Conservation (phyloP, 2,797 vertebrate species). For the Sebastes cheni region DNA sequence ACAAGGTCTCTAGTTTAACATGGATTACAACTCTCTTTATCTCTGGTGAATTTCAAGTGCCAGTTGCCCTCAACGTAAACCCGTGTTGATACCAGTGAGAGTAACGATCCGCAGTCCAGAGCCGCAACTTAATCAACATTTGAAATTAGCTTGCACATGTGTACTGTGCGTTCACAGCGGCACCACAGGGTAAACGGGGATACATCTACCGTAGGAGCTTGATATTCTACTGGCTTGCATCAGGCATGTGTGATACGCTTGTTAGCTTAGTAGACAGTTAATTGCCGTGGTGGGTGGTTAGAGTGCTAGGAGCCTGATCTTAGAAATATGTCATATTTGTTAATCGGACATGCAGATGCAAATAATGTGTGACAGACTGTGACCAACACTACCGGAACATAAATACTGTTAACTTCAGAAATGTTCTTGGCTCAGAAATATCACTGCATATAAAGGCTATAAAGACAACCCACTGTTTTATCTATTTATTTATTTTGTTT, state of each 20-base stretch:
- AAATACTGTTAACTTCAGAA: conserved; percentile 79
- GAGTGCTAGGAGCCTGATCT: conserved; percentile 81
- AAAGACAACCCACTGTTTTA: conserved; percentile 78
- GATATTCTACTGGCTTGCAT: conserved; percentile 78
- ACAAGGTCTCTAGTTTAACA: conserved; percentile 29
- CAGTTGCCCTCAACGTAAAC: conserved; percentile 24
- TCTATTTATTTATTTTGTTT: conserved; percentile 80
- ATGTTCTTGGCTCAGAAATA: conserved; percentile 78
- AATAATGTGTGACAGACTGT: conserved; percentile 81
- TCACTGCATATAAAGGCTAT: conserved; percentile 76
- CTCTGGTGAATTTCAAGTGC: conserved; percentile 24
- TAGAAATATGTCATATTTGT: conserved; percentile 81
- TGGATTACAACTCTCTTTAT: conserved; percentile 23
- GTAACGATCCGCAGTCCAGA: conserved; percentile 40
- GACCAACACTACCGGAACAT: conserved; percentile 73
- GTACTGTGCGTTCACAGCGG: conserved; percentile 28
- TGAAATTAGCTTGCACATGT: conserved; percentile 37
- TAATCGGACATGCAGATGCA: conserved; percentile 81
- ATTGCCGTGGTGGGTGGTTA: conserved; percentile 82
- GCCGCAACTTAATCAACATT: conserved; percentile 46
- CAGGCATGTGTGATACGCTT: conserved; percentile 80
- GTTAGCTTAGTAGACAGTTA: conserved; percentile 83
- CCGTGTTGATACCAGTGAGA: conserved; percentile 16
- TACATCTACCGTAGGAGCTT: conserved; percentile 56
- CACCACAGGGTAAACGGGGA: conserved; percentile 62